Conservation (phyloP, 2,888 invertebrate genomes). For the Gibbula magus region DNA sequence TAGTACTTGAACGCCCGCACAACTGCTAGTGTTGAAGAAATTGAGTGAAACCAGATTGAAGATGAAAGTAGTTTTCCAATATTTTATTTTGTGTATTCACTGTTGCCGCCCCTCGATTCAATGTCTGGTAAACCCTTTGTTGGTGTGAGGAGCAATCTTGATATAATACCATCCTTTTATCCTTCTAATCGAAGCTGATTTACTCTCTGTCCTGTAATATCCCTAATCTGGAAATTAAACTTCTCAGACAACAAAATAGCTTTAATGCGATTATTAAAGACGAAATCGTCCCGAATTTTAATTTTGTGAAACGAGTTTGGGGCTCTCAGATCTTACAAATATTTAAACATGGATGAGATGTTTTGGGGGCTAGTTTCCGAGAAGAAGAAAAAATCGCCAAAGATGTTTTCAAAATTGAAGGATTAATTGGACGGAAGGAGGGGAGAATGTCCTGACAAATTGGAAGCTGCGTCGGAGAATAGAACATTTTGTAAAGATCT, state of each 20-base stretch:
- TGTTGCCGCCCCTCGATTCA: too few relatives aligned
- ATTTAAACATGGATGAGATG: not conserved
- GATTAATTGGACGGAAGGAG: slow-evolving; percentile 15
- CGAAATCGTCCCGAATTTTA: slow-evolving; percentile 9
- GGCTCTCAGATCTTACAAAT: slow-evolving; percentile 2
- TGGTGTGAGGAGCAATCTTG: not conserved
- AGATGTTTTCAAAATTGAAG: slow-evolving; percentile 12
- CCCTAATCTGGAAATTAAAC: slow-evolving; percentile 18
- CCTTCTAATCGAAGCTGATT: slow-evolving; percentile 7
- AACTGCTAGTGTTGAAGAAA: too few relatives aligned
- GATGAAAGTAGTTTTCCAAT: too few relatives aligned
- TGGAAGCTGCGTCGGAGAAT: not conserved
- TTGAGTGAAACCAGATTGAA: too few relatives aligned
- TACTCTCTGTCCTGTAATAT: not conserved
- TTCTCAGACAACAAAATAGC: not conserved
- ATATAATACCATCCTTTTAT: not conserved
- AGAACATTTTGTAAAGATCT: not conserved
- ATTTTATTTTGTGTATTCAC: too few relatives aligned
- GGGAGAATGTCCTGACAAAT: not conserved
- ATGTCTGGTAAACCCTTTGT: not conserved
- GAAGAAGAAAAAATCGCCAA: not conserved
- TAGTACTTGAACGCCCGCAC: too few relatives aligned
- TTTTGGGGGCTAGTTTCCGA: not conserved
- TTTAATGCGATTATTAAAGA: slow-evolving; percentile 6
- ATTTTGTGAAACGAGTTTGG: not conserved